Percentiles rank a stretch among this genome's conserved stretches.
Evolutionary conservation across 2,113 vertebrate species (phyloP).

Genomic region (Cranoglanis bouderius): DNA sequence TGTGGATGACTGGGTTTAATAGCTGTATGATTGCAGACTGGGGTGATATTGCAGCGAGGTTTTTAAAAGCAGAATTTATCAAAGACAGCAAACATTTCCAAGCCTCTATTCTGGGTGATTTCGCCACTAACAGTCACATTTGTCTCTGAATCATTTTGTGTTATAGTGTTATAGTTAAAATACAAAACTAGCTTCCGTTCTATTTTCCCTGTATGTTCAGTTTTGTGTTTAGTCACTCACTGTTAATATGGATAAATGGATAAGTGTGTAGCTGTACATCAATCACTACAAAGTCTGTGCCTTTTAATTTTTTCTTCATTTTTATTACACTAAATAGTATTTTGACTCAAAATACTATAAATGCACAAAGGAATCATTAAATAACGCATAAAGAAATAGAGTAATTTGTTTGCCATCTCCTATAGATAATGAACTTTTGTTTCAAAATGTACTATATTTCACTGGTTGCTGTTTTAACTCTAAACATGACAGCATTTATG

Average conservation of each 20-base stretch:
- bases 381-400: neutral
- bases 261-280: neutral
- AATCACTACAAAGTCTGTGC: neutral
- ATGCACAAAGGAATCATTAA: neutral
- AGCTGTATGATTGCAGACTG: conserved; percentile 5
- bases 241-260: neutral
- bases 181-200: neutral
- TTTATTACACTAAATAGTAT: neutral
- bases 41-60: conserved; percentile 2
- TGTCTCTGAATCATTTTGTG: neutral
- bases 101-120: conserved; percentile 4
- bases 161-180: neutral
- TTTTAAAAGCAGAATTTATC: conserved; percentile 12
- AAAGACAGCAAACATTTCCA: neutral
- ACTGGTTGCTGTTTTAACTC: neutral
- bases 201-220: neutral
- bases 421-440: neutral
- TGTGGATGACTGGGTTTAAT: neutral
- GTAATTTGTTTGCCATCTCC: neutral
- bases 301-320: neutral
- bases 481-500: neutral
- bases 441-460: neutral
- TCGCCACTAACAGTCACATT: neutral
- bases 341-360: neutral
- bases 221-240: neutral